A percentile compares a stretch with the other conserved stretches of the same genome.
Evolutionary conservation across 2,113 vertebrate species (phyloP).

Genomic region (Gopherus flavomarginatus): DNA sequence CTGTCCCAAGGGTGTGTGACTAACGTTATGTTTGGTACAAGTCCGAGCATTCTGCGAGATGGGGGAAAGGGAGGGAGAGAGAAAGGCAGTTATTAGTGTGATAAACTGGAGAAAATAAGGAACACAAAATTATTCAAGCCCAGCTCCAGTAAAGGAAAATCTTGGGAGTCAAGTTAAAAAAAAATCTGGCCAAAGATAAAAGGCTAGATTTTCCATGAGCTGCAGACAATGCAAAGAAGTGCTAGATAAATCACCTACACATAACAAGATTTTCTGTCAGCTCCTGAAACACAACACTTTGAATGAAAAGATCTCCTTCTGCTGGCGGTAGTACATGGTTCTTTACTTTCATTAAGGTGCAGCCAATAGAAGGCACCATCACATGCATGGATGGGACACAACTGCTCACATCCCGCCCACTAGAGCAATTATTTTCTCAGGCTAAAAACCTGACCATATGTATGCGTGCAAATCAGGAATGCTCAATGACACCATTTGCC

Average conservation of each 20-base stretch:
- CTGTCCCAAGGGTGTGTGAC: not conserved
- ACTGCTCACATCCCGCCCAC: not conserved
- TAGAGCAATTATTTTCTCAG: not conserved
- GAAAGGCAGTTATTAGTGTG: accelerated
- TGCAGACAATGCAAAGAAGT: not conserved
- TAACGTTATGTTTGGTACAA: not conserved
- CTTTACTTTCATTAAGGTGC: not conserved
- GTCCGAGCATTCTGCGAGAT: not conserved
- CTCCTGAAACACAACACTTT: not conserved
- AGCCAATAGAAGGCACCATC: accelerated
- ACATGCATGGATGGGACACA: accelerated
- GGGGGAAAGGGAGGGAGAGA: accelerated
- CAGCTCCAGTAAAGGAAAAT: not conserved
- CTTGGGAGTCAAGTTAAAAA: accelerated
- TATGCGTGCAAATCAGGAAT: not conserved
- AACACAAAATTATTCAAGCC: not conserved
- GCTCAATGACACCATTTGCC: not conserved
- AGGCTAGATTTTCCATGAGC: not conserved
- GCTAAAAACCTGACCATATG: not conserved
- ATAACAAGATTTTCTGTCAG: accelerated
- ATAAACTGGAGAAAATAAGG: not conserved
- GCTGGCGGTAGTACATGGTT: accelerated
- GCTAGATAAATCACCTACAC: accelerated
- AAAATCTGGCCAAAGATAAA: not conserved
- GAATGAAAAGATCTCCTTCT: accelerated